Percentiles rank a stretch among this genome's conserved stretches.
Evolutionary conservation across 2,113 vertebrate genomes (phyloP).

Genomic region (Notothenia rossii): DNA sequence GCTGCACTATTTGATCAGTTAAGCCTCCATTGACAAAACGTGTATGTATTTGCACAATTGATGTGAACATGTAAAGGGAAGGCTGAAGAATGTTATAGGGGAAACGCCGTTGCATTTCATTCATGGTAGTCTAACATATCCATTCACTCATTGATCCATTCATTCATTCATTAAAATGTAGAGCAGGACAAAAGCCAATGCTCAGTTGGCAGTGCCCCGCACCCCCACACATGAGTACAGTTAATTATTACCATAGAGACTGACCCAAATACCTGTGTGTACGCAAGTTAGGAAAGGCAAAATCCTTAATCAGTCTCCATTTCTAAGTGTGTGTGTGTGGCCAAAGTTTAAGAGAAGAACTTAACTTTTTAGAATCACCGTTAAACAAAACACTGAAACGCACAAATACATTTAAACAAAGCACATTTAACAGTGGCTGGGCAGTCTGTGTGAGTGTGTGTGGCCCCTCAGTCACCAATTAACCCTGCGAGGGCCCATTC

Average conservation of each 20-base stretch:
- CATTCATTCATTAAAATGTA: constrained; percentile 4
- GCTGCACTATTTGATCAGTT: no score
- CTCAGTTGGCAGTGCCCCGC: not conserved
- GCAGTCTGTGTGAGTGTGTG: not conserved
- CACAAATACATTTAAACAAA: not conserved
- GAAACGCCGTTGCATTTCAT: not conserved
- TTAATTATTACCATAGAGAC: constrained; percentile 49
- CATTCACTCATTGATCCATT: not conserved
- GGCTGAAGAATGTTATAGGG: not conserved
- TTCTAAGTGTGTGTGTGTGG: not conserved
- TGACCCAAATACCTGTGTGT: constrained; percentile 50
- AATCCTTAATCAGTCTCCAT: constrained; percentile 6
- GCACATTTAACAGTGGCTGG: not conserved
- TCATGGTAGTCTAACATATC: not conserved
- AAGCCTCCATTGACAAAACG: not conserved
- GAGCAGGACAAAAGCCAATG: not conserved
- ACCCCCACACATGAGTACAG: not conserved
- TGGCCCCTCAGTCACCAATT: constrained; percentile 30
- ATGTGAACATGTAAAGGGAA: not conserved
- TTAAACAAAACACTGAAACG: not conserved
- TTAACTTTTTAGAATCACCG: not conserved
- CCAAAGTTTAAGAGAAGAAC: not conserved
- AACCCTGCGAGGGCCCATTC: constrained; percentile 26
- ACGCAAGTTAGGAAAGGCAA: constrained; percentile 5
- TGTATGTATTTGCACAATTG: not conserved